A percentile compares a stretch with the other conserved stretches of the same genome.
These are phyloP conservation scores for Oplegnathus fasciatus DNA, from an alignment of 2,113 vertebrate genomes.

Conservation along the genomic window DNA sequence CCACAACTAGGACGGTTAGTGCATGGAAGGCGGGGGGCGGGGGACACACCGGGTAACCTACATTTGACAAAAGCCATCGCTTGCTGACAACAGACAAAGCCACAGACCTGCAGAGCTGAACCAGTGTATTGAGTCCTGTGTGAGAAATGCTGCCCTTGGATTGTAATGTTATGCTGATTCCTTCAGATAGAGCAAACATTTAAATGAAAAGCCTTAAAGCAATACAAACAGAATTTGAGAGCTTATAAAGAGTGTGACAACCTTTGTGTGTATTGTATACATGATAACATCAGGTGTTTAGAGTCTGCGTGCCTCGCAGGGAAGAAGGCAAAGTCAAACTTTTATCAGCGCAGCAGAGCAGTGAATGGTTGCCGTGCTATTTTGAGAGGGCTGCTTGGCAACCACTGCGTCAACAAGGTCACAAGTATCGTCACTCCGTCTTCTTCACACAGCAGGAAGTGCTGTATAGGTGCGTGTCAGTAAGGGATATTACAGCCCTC, in stretches of 20 bases:
- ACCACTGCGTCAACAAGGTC: constrained; percentile 71
- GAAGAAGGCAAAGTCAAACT: constrained; percentile 58
- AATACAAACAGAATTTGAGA: background rate
- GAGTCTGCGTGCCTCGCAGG: background rate
- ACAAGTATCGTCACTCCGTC: constrained; percentile 43
- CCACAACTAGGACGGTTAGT: constrained; percentile 61
- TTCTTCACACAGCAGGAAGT: constrained; percentile 8
- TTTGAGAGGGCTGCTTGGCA: constrained; percentile 73
- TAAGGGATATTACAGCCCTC: background rate
- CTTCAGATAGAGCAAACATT: too few species aligned
- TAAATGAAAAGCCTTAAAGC: background rate
- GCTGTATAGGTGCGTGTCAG: constrained; percentile 41
- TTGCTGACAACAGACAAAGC: constrained; percentile 38
- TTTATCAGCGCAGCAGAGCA: constrained; percentile 46
- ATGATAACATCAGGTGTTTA: background rate
- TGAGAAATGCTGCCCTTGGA: background rate
- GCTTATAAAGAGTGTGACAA: background rate
- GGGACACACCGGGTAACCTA: constrained; percentile 64
- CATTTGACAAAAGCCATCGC: constrained; percentile 68
- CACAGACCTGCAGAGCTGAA: background rate
- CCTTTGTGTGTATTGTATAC: background rate
- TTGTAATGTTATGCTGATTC: background rate
- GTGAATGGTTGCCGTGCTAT: constrained; percentile 58
- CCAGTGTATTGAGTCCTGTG: background rate
- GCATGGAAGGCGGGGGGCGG: constrained; percentile 27